Evolutionary conservation across 1,140 invertebrate genomes (phyloP), one percentile per base, ranked within the genome.

Genomic region (Bradysia coprophila): DNA sequence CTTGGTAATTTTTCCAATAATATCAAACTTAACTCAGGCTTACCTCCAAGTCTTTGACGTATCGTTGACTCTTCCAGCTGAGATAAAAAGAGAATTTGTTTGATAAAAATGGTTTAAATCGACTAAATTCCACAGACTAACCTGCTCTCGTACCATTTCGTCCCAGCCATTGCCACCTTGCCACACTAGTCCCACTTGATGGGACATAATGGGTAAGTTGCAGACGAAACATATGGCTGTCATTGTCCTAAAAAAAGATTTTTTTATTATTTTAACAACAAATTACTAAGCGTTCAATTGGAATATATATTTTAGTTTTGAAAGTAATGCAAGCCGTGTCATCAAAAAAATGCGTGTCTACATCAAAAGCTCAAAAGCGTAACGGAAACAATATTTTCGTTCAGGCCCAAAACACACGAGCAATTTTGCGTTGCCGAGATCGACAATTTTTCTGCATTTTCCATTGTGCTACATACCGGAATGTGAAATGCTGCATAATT

Each of bases 201-300:
- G 86, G 45, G 82, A 88, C 52, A 91, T 71, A 57, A 92, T 92
- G 46, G 88, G 88, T 52, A 92, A 71, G 65, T 92, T 90, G 77
- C 89, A 93, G 47, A 92, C 85, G 67, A 92, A 93, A 66, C 88
- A 93, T 63, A 92, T 81, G 56, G 85, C 78, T 53, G 85, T 86
- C 83, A 89, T 87, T 53, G 81, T 87, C 74, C 85, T 89, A 72
- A 28, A 28, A 28, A 28, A 28, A 8, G 6, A 28, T 28, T 28
- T 28, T 8, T 28, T 28, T 28, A 28, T 28, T 28, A 28, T 8
- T 8, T 28, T 28, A 28, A n/a, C n/a, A n/a, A n/a, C n/a, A n/a
- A n/a, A n/a, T n/a, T n/a, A n/a, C n/a, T n/a, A n/a, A n/a, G n/a
- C n/a, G n/a, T n/a, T 28, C 13, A 13, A 6, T 28, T 28, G 6